Base-by-base conservation (phyloP, 2,797 vertebrate species). In the Mus caroli region DNA sequence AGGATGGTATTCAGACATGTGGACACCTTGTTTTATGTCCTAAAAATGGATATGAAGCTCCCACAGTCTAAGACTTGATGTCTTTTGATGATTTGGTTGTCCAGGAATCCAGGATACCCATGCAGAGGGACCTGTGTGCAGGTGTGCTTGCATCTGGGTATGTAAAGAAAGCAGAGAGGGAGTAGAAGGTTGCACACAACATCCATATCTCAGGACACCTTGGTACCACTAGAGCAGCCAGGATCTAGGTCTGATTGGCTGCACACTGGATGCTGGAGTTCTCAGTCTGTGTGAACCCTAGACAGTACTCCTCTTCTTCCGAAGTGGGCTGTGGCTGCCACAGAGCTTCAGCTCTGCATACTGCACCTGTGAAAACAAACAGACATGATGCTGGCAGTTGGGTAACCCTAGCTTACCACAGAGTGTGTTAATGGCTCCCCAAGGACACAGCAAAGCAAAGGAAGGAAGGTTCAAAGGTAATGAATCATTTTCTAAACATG, bases 281-380 rank as follows among this genome's bases (percentile, higher is more conserved):
- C 43, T 0, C n/a, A 50, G 71, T 20, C 0, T 0, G 0, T n/a
- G 98, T 37, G 97, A 97, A 96, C 96, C 98, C 98, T 99, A 98
- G 2, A 96, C 98, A 1, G 98, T 94, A 8, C 99, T 99, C 97
- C 98, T 98, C 98, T 99, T 99, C 99, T 98, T 99, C 98, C 99
- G 99, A 34, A 98, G 94, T 97, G 99, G 99, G 97, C 98, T 99
- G 97, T 99, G 99, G 98, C 98, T 97, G 98, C 98, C 98, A 98
- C 98, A 98, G 97, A 98, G 99, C 98, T 98, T 99, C 98, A 99
- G 97, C 98, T 99, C 99, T 82, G 99, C 98, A 40, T 99, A 99
- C 99, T 99, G 99, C 99, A 99, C 99, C 99, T 99, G 99, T 99
- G 98, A 99, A 99, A 99, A 99, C 99, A 99, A 99, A 99, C 98